Base-by-base conservation (phyloP, 2,888 invertebrate genomes). In the Trissolcus brochymenae region DNA sequence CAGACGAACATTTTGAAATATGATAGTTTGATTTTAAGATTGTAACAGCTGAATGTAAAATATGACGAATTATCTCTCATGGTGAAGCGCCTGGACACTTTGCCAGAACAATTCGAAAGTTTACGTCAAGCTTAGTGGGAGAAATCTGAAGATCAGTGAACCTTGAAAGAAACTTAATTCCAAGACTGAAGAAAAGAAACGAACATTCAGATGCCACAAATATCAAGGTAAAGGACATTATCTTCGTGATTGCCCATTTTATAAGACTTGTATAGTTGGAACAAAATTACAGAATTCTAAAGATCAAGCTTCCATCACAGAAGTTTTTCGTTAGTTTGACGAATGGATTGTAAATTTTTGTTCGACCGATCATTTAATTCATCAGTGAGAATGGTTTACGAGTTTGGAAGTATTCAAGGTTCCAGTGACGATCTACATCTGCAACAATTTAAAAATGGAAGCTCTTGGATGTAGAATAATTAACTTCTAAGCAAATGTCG, bases 71-170 rank as follows among this genome's bases (percentile, higher is more conserved):
- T 72, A 1, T 72, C 77, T 9, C 46, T 77, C 1, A 76, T 76
- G 67, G 74, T 79, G 16, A 73, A 66, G 43, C 9, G 76, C 3
- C 29, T 79, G 29, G 72, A 72, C 9, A 62, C 78, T 4, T 40
- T 76, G 4, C 67, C 75, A n/a, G 72, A 79, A 17, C 43, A 60
- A 1, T 78, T 70, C n/a, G 67, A 72, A 29, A 68, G 75, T 25
- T 21, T 75, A 4, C 56, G 72, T n/a, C 78, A 78, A 54, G 60
- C 72, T 2, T 78, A 65, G 68, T 75, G 75, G 72, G 75, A 67
- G 0, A 51, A 68, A 53, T 35, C 68, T 0, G 78, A 75, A 1
- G 68, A 72, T 16, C 78, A 75, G n/a, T 50, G 59, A 43, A 75
- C 75, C 6, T 17, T 78, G 13, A 2, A 19, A 19, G 19, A 19